Evolutionary conservation across 1,140 invertebrate genomes (phyloP).

Genomic region (Mylabris phalerata): DNA sequence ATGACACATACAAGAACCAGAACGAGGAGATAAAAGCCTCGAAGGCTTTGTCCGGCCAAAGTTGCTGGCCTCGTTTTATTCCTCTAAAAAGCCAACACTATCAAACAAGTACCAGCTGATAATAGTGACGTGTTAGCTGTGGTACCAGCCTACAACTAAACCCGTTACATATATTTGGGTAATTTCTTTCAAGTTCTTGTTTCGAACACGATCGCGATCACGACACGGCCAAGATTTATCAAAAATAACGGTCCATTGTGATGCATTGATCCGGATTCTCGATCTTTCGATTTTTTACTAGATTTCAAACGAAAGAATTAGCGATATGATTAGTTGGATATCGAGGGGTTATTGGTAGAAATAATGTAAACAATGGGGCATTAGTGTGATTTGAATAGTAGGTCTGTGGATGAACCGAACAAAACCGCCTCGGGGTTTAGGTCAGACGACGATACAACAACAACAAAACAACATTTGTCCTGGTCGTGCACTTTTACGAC

Average conservation of each 20-base stretch:
- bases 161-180: not conserved
- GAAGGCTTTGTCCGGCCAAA: not conserved
- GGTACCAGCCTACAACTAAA: not conserved
- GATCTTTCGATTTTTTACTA: not conserved
- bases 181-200: not conserved
- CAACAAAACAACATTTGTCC: not conserved
- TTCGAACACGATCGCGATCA: not conserved
- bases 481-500: conserved; percentile 13
- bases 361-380: not conserved
- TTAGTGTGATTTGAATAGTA: conserved; percentile 9
- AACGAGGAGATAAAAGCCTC: not conserved
- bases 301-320: too few species aligned
- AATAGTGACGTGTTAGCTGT: not conserved
- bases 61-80: not conserved
- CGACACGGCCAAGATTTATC: not conserved
- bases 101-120: not conserved
- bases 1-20: not conserved
- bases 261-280: not conserved
- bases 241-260: not conserved
- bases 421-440: conserved; percentile 11
- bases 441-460: conserved; percentile 7
- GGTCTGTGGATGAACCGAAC: conserved; percentile 14
- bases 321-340: too few species aligned
- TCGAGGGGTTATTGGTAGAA: too few species aligned
- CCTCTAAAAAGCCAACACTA: not conserved